Conservation (phyloP, 2,888 invertebrate species). For the Amphiduros pacificus region DNA sequence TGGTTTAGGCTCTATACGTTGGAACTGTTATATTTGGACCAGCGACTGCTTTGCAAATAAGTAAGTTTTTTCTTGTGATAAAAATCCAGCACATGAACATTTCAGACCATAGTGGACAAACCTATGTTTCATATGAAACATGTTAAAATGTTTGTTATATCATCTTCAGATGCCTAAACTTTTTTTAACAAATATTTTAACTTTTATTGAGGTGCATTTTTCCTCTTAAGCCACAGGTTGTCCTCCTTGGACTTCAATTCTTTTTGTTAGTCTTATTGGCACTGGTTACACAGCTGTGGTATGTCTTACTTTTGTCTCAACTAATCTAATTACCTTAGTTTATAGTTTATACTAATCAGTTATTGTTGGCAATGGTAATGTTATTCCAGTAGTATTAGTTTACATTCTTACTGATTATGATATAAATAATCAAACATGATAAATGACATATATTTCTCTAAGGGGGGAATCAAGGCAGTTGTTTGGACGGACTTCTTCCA, state of each 20-base stretch:
- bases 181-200: neutral
- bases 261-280: neutral
- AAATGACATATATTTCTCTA: neutral
- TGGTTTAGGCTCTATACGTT: neutral
- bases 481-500: neutral
- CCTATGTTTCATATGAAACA: no score
- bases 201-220: neutral
- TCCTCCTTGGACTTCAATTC: constrained; percentile 1
- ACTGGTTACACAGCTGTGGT: constrained; percentile 5
- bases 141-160: no score
- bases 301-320: no score
- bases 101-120: no score
- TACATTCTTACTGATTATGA: no score
- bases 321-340: no score
- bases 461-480: neutral
- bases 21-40: constrained; percentile 1
- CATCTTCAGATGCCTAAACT: no score
- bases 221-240: neutral
- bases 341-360: no score
- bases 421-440: neutral
- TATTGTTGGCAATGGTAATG: no score
- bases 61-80: no score
- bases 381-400: no score
- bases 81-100: no score
- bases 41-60: neutral